Evolutionary conservation across 1,140 invertebrate genomes (phyloP).

Genomic region (Bemisia tabaci): DNA sequence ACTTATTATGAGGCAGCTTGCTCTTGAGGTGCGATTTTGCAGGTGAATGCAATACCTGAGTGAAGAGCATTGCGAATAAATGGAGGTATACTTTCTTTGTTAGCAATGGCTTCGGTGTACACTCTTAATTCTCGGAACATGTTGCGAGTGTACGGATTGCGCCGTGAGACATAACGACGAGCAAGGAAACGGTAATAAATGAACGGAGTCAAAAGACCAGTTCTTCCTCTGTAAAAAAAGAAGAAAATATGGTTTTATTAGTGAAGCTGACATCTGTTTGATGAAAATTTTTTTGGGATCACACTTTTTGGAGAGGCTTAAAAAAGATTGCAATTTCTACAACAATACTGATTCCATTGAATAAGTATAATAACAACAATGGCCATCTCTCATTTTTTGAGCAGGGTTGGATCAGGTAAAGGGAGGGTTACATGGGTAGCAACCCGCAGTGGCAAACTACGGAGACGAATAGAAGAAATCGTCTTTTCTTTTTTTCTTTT

Average conservation of each 20-base stretch:
- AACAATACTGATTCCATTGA: no score
- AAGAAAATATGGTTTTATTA: constrained; percentile 6
- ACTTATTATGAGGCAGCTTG: constrained; percentile 8
- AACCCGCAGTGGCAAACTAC: no score
- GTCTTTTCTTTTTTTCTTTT: no score
- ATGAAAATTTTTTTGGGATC: not conserved
- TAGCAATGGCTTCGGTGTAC: constrained; percentile 41
- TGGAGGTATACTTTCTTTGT: constrained; percentile 43
- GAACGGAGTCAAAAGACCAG: constrained; percentile 73
- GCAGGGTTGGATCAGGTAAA: no score
- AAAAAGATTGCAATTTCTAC: no score
- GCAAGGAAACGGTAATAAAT: constrained; percentile 90
- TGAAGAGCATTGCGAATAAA: constrained; percentile 33
- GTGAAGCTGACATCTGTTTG: not conserved
- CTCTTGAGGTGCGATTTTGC: constrained; percentile 16
- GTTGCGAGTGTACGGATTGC: constrained; percentile 88
- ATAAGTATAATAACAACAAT: no score
- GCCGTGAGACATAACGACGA: constrained; percentile 73
- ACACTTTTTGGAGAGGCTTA: not conserved
- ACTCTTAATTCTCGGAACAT: constrained; percentile 67
- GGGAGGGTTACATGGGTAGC: no score
- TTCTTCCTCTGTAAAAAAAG: constrained; percentile 57
- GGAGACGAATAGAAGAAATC: no score
- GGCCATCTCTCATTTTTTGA: no score
- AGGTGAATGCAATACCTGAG: constrained; percentile 18